Conservation (phyloP, 2,888 invertebrate species). For the Rhyacophila evoluta region DNA sequence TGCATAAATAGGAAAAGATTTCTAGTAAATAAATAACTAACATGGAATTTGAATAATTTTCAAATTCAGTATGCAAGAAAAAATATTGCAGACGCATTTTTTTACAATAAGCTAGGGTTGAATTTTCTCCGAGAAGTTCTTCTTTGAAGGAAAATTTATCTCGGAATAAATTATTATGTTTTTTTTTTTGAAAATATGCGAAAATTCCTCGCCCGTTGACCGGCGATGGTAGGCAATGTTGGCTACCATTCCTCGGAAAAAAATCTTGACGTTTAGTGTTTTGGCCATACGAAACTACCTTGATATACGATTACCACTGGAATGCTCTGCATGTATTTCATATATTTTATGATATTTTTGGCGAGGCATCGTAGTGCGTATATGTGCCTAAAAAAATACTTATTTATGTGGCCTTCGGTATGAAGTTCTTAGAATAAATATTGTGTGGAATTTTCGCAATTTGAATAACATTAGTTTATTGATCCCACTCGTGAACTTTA, state of each 20-base stretch:
- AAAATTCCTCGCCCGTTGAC: background rate
- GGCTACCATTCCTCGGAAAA: background rate
- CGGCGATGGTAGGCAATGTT: background rate
- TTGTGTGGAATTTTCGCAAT: too few relatives aligned
- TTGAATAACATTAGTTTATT: too few relatives aligned
- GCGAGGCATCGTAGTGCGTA: too few relatives aligned
- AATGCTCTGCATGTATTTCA: background rate
- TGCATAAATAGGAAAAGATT: too few relatives aligned
- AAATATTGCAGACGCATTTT: background rate
- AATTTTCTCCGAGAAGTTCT: background rate
- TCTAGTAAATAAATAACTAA: background rate
- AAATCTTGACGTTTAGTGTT: slow-evolving; percentile 11
- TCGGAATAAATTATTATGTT: slow-evolving; percentile 18
- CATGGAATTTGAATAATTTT: slow-evolving; percentile 1
- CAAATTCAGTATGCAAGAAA: background rate
- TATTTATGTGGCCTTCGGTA: background rate
- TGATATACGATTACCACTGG: slow-evolving; percentile 1
- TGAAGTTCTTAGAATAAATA: background rate
- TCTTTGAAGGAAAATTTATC: slow-evolving; percentile 5
- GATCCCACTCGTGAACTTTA: too few relatives aligned
- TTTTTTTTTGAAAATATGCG: background rate
- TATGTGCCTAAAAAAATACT: too few relatives aligned
- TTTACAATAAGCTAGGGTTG: background rate
- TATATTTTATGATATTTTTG: background rate
- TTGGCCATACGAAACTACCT: background rate